A percentile compares a stretch with the other conserved stretches of the same genome.
These are phyloP conservation scores for Drosophila pseudotalamancana DNA, from an alignment of 2,888 invertebrate species.

Conservation along the genomic window DNA sequence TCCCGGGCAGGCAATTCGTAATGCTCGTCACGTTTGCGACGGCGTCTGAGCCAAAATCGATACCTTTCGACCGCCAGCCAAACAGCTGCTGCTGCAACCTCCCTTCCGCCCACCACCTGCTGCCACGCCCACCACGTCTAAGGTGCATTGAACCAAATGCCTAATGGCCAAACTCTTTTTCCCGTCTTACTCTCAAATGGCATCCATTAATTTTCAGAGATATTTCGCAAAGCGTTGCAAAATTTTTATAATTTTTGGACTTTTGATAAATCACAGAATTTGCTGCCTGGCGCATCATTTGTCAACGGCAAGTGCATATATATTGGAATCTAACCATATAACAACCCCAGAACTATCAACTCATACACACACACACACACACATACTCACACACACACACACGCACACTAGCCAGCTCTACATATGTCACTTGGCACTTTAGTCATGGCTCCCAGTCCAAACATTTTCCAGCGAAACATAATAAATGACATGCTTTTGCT, in stretches of 20 bases:
- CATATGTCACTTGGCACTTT: slow-evolving; percentile 64
- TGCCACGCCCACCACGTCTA: not conserved
- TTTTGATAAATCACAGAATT: slow-evolving; percentile 70
- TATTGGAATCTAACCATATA: slow-evolving; percentile 22
- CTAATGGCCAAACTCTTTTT: slow-evolving; percentile 41
- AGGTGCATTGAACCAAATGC: slow-evolving; percentile 51
- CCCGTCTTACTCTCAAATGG: slow-evolving; percentile 25
- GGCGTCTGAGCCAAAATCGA: slow-evolving; percentile 70
- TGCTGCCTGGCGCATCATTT: slow-evolving; percentile 58
- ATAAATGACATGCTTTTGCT: slow-evolving; percentile 64
- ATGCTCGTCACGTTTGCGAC: slow-evolving; percentile 70
- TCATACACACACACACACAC: not conserved
- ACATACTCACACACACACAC: not conserved
- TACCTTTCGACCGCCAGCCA: slow-evolving; percentile 30
- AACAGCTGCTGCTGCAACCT: slow-evolving; percentile 40
- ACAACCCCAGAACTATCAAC: slow-evolving; percentile 53
- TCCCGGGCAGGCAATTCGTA: slow-evolving; percentile 33
- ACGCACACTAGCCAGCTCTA: slow-evolving; percentile 6
- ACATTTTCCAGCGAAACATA: slow-evolving; percentile 43
- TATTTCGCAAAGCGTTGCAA: slow-evolving; percentile 56
- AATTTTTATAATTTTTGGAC: slow-evolving; percentile 41
- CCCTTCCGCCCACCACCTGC: not conserved
- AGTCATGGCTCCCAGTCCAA: slow-evolving; percentile 52
- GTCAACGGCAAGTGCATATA: slow-evolving; percentile 55
- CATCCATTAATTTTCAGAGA: slow-evolving; percentile 52